Evolutionary conservation across 2,113 vertebrate species (phyloP), one percentile per base, ranked within the genome.

Genomic region (Rhinopithecus roxellana): DNA sequence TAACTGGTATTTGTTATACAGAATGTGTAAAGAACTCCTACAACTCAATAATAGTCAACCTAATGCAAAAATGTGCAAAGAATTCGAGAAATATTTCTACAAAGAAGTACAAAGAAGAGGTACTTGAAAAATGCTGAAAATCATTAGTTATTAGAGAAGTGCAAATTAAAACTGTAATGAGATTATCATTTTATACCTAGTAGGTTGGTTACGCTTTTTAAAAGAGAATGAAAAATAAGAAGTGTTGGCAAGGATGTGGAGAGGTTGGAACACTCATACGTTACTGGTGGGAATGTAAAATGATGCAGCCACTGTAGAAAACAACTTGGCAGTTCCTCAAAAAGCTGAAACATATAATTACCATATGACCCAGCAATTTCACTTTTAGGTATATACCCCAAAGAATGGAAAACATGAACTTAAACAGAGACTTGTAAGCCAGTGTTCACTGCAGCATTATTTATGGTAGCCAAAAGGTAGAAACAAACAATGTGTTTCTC

Each of bases 221-320:
- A 70, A 83, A 83, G 57, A 48, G 38, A 85, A 78, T 67, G 30
- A 45, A 20, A 72, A 72, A 9, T 50, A 69, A 43, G 4, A 69
- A 64, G 7, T 85, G 8, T 95, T 93, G 45, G 55, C 14, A 59
- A 50, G n/a, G 74, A 78, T 77, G 17, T 82, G 67, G 43, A 82
- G 40, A 67, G 92, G 27, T 30, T 67, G 18, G 25, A 81, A 81
- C 17, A 17, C 10, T 30, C 2, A 0, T 45, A 16, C 22, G 38
- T 87, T 95, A 45, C 52, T 94, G 25, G 25, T 45, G 35, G n/a
- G 32, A 82, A 72, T 94, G 57, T 78, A 87, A 94, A 57, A 79
- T 86, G 38, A 20, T 94, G 7, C 6, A 59, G 10, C n/a, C 35
- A 8, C 20, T 92, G 8, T 88, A 57, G 50, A 79, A 87, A 59